phyloP scores from a whole-genome alignment of 2,888 invertebrate genomes.

The Dendrolimus houi region DNA sequence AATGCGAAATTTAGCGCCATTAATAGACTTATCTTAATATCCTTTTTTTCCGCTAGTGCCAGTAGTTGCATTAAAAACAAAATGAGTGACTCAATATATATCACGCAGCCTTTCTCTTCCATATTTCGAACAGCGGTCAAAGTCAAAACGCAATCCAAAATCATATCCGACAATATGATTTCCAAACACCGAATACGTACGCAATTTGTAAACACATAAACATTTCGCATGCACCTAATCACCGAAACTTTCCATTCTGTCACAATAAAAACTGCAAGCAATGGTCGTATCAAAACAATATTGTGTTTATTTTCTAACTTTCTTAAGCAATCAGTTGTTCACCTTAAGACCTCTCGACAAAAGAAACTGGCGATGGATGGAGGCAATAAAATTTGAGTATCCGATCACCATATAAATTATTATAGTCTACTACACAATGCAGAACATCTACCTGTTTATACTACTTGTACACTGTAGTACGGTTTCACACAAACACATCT shows the following conservation, averaged over 20 bases:
- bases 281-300: not conserved
- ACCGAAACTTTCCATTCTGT: not conserved
- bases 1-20: no score
- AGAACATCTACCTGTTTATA: no score
- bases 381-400: not conserved
- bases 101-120: no score
- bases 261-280: not conserved
- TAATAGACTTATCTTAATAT: no score
- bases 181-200: not conserved
- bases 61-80: no score
- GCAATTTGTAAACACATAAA: not conserved
- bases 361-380: not conserved
- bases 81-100: no score
- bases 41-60: no score
- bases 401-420: not conserved
- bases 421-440: not conserved
- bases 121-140: not conserved
- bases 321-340: not conserved
- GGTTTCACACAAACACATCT: no score
- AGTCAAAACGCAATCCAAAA: not conserved
- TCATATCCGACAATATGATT: not conserved
- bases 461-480: no score
- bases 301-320: not conserved
- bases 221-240: not conserved
- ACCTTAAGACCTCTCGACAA: not conserved